Evolutionary conservation across 2,888 invertebrate genomes (phyloP).

Genomic region (Erebia palarica): DNA sequence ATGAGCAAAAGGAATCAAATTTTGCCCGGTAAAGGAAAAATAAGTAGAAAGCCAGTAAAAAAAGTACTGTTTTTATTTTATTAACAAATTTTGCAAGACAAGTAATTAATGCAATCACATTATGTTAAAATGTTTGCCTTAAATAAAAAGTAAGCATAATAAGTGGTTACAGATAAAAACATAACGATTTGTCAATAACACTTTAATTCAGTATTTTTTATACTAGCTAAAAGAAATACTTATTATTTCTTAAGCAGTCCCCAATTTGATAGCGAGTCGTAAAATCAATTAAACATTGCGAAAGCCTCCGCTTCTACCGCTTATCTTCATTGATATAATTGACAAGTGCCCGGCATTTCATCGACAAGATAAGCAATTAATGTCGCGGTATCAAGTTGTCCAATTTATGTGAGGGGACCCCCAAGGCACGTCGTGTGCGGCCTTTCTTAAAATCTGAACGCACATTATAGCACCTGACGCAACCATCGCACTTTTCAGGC

Average conservation of each 20-base stretch:
- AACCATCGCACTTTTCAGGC: not conserved
- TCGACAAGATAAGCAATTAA: slow-evolving; percentile 35
- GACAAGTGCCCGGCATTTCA: slow-evolving; percentile 25
- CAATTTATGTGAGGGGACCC: slow-evolving; percentile 34
- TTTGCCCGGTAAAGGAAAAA: too few species aligned
- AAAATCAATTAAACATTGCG: slow-evolving; percentile 22
- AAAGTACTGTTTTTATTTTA: too few species aligned
- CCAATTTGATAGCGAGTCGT: not conserved
- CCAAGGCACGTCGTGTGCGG: slow-evolving; percentile 32
- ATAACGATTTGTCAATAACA: not conserved
- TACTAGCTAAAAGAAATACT: slow-evolving; percentile 5
- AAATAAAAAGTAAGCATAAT: too few species aligned
- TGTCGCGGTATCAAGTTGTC: slow-evolving; percentile 26
- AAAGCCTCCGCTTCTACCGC: slow-evolving; percentile 10
- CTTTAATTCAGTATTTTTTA: not conserved
- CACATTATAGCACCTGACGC: not conserved
- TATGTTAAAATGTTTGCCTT: too few species aligned
- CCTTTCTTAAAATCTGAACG: slow-evolving; percentile 26
- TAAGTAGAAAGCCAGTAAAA: too few species aligned
- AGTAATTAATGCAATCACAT: too few species aligned
- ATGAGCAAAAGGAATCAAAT: too few species aligned
- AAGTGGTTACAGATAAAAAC: not conserved
- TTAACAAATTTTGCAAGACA: too few species aligned
- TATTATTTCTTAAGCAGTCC: not conserved
- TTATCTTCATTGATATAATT: slow-evolving; percentile 31